Conservation (phyloP, 2,113 vertebrate species). For the Apistogramma diplotaenia region DNA sequence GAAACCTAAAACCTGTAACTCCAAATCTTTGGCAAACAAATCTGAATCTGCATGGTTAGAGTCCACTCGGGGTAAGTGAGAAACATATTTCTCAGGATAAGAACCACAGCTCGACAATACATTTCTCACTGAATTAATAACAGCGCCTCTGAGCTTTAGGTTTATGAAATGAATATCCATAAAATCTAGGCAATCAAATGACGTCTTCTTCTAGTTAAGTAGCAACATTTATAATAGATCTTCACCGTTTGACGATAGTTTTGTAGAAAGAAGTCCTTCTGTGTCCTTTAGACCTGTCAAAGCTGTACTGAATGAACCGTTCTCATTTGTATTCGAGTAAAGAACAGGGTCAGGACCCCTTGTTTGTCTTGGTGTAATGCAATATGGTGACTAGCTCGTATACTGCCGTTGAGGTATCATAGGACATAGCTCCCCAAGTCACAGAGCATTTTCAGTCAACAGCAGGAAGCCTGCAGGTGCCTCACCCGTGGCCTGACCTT, state of each 20-base stretch:
- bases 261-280: neutral
- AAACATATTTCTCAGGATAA: neutral
- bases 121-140: neutral
- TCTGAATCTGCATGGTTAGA: neutral
- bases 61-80: neutral
- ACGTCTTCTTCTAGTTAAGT: neutral
- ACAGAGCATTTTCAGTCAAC: conserved; percentile 54
- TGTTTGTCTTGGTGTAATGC: conserved; percentile 61
- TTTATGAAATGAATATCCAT: neutral
- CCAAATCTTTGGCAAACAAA: neutral
- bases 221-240: neutral
- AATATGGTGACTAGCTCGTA: conserved; percentile 50
- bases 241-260: neutral
- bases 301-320: conserved; percentile 20
- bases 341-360: conserved; percentile 28
- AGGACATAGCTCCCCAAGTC: conserved; percentile 44
- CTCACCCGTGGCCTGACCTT: conserved; percentile 65
- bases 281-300: conserved; percentile 19
- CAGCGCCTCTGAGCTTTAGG: neutral
- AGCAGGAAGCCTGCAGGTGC: conserved; percentile 53
- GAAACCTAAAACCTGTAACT: neutral
- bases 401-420: conserved; percentile 30
- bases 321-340: conserved; percentile 58
- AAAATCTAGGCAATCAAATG: neutral
- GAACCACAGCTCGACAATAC: neutral